phyloP scores from a whole-genome alignment of 2,797 vertebrate genomes.

The Buphagus erythrorhynchus region DNA sequence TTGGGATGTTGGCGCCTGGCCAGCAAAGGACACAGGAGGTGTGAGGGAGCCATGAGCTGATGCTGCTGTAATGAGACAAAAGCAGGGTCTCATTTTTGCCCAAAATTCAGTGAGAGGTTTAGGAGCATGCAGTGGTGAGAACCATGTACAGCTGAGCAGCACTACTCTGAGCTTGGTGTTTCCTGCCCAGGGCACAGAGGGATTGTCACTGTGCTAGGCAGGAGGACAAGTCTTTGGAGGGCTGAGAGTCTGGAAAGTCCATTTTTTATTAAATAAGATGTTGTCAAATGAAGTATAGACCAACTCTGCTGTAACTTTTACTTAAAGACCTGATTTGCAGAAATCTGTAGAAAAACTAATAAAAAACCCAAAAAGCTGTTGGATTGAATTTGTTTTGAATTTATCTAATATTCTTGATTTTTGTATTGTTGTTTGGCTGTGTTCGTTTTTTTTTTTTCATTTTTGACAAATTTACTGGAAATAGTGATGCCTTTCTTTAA shows the following conservation, averaged over 20 bases:
- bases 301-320: background rate
- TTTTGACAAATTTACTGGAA: background rate
- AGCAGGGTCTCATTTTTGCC: background rate
- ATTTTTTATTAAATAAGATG: background rate
- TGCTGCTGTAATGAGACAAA: background rate
- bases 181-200: background rate
- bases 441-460: background rate
- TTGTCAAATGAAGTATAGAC: background rate
- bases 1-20: background rate
- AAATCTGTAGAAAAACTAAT: background rate
- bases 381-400: background rate
- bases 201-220: background rate
- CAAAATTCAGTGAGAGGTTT: background rate
- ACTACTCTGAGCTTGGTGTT: background rate
- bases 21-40: accelerated
- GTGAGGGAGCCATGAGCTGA: background rate
- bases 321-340: background rate
- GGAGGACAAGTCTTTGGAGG: background rate
- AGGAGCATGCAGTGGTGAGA: background rate
- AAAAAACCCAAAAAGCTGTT: accelerated
- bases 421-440: background rate
- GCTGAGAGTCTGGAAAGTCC: background rate
- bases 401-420: background rate
- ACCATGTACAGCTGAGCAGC: background rate
- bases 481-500: background rate